Evolutionary conservation across 2,113 vertebrate genomes (phyloP).

Genomic region (Camelus dromedarius): DNA sequence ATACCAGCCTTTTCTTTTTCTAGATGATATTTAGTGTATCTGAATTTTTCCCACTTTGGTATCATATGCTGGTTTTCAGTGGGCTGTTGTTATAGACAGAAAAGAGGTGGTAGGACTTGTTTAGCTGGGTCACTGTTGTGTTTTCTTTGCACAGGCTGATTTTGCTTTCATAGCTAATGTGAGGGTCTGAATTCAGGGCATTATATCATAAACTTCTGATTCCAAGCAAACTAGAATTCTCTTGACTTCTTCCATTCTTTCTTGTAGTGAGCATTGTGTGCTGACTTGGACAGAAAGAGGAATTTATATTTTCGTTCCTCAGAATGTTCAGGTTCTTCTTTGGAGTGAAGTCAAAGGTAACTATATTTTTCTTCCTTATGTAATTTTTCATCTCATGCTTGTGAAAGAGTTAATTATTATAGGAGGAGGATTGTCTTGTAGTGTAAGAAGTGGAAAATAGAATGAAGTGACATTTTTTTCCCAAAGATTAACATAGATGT

Average conservation of each 20-base stretch:
- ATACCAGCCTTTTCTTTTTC: background rate
- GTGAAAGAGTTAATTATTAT: conserved; percentile 23
- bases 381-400: conserved; percentile 59
- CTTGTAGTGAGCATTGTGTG: conserved; percentile 94
- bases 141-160: background rate
- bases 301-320: conserved; percentile 96
- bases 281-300: conserved; percentile 96
- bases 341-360: conserved; percentile 97
- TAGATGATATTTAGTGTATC: background rate
- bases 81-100: background rate
- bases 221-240: background rate
- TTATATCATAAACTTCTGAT: background rate
- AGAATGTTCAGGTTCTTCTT: conserved; percentile 95
- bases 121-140: background rate
- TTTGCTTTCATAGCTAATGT: background rate
- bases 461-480: background rate
- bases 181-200: conserved; percentile 23
- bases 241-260: conserved; percentile 60
- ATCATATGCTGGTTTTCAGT: background rate
- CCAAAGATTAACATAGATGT: background rate
- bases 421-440: conserved; percentile 30
- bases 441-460: conserved; percentile 35
- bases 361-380: conserved; percentile 3
- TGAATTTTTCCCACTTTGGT: conserved; percentile 11
- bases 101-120: background rate